A percentile compares a stretch with the other conserved stretches of the same genome.
These are phyloP conservation scores for Antitype chi DNA, from an alignment of 2,888 invertebrate species.

Conservation along the genomic window DNA sequence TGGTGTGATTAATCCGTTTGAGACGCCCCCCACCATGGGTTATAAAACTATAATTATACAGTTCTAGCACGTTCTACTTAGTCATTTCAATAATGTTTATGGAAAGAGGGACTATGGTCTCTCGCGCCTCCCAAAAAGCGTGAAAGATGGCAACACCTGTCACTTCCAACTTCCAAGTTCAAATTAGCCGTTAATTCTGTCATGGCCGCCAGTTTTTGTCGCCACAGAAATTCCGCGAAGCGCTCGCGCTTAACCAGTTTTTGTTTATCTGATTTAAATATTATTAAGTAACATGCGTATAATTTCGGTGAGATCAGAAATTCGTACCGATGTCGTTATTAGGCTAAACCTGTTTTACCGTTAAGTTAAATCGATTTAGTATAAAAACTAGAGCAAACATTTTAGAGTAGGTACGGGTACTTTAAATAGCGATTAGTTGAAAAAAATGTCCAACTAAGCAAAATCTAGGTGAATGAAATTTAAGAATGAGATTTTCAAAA, in stretches of 20 bases:
- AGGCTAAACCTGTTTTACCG: constrained; percentile 1
- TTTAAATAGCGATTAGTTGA: background rate
- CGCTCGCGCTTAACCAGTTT: constrained; percentile 44
- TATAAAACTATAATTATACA: no score
- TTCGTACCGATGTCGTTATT: constrained; percentile 20
- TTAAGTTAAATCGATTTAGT: constrained; percentile 3
- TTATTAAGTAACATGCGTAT: constrained; percentile 34
- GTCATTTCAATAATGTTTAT: background rate
- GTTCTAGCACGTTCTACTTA: background rate
- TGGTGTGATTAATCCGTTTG: background rate
- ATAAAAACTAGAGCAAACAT: constrained; percentile 9
- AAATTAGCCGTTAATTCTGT: constrained; percentile 49
- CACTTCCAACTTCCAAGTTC: constrained; percentile 41
- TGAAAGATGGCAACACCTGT: constrained; percentile 27
- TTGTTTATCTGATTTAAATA: constrained; percentile 47
- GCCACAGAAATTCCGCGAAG: constrained; percentile 42
- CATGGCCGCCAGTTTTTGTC: constrained; percentile 42
- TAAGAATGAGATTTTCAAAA: constrained; percentile 7
- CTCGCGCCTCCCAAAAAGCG: background rate
- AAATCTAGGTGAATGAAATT: constrained; percentile 18
- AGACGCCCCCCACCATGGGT: background rate
- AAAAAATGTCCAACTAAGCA: constrained; percentile 1
- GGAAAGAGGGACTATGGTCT: background rate
- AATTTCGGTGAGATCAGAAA: constrained; percentile 27
- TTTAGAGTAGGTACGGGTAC: background rate